A percentile compares a stretch with the other conserved stretches of the same genome.
Conservation (phyloP, 2,888 invertebrate genomes). For the Crossocerus cetratus region DNA sequence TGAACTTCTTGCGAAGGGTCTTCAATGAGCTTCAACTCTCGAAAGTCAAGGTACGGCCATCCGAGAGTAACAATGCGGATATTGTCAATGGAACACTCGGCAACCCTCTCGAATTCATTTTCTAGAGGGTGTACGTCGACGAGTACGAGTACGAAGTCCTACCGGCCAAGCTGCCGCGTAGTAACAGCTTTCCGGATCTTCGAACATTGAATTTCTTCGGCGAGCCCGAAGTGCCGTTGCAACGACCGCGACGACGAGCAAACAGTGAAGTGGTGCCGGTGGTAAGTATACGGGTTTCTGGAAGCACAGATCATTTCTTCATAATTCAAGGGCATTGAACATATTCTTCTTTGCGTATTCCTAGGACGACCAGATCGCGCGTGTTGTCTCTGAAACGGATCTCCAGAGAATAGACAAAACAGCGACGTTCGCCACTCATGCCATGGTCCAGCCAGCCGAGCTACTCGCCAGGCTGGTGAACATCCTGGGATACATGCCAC, state of each 20-base stretch:
- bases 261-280: constrained; percentile 73
- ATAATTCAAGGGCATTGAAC: no score
- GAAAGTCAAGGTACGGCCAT: constrained; percentile 85
- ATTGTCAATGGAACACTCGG: no score
- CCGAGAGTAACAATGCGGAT: no score
- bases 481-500: constrained; percentile 82
- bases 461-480: constrained; percentile 87
- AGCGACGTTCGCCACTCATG: constrained; percentile 85
- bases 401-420: constrained; percentile 87
- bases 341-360: neutral
- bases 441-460: constrained; percentile 86
- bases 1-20: constrained; percentile 85
- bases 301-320: no score
- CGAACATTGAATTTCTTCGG: constrained; percentile 77
- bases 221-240: constrained; percentile 46
- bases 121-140: constrained; percentile 86
- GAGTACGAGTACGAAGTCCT: constrained; percentile 69
- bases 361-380: constrained; percentile 75
- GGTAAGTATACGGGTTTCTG: constrained; percentile 50
- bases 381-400: constrained; percentile 89
- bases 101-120: constrained; percentile 54
- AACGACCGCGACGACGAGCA: constrained; percentile 72
- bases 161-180: constrained; percentile 77
- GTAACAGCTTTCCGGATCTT: constrained; percentile 86
- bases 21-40: constrained; percentile 90